Percentiles rank a stretch among this genome's conserved stretches.
Evolutionary conservation across 2,797 vertebrate species (phyloP).

Genomic region (Macropus fuliginosus): DNA sequence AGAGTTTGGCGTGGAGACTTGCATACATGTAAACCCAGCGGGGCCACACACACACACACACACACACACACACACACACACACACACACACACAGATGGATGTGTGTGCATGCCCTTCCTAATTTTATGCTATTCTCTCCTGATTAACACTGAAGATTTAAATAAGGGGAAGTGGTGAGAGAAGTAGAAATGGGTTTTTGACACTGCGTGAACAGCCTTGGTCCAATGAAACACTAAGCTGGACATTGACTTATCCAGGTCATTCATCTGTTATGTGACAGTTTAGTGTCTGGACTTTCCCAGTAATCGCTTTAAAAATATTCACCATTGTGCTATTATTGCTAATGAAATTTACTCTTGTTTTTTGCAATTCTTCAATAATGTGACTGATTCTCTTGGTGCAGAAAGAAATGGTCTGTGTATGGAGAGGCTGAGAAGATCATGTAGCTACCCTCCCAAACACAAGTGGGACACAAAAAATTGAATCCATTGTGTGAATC

Average conservation of each 20-base stretch:
- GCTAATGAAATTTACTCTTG: neutral
- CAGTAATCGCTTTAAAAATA: neutral
- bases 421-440: neutral
- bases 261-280: neutral
- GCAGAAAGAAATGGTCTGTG: neutral
- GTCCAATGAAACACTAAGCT: neutral
- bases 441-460: neutral
- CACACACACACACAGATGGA: too few species aligned
- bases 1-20: fast-evolving
- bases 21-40: neutral
- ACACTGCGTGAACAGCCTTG: neutral
- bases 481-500: neutral
- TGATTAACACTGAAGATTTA: neutral
- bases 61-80: too few species aligned
- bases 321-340: neutral
- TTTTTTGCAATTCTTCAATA: neutral
- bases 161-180: neutral
- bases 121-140: neutral
- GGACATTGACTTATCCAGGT: neutral
- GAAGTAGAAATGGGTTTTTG: neutral
- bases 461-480: neutral
- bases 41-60: neutral
- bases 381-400: neutral
- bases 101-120: neutral
- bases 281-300: neutral